These are phyloP conservation scores for Odontophorus gujanensis DNA, from an alignment of 2,113 vertebrate species.

Conservation along the genomic window DNA sequence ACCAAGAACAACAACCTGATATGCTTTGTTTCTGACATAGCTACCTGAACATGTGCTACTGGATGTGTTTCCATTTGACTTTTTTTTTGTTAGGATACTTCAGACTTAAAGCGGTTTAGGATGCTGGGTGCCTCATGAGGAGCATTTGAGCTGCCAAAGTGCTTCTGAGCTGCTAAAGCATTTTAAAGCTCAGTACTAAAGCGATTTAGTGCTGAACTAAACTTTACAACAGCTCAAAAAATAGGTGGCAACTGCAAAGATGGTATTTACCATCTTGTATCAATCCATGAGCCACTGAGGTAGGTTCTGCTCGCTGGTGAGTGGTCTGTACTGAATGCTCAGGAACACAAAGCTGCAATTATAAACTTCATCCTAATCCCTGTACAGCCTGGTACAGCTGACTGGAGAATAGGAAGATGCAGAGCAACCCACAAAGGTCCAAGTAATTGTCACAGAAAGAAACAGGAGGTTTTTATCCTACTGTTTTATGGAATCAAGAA, in stretches of 20 bases:
- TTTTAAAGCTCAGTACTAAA: constrained; percentile 71
- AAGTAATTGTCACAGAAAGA: not conserved
- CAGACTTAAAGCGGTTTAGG: constrained; percentile 64
- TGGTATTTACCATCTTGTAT: not conserved
- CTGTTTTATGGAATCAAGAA: not conserved
- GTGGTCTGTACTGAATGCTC: not conserved
- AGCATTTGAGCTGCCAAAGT: constrained; percentile 71
- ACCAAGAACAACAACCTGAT: not conserved
- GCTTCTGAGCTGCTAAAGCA: constrained; percentile 73
- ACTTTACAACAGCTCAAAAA: constrained; percentile 62
- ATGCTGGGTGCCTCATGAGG: constrained; percentile 48
- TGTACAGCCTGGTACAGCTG: not conserved
- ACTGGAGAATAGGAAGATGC: not conserved
- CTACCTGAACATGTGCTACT: not conserved
- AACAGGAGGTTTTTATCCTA: not conserved
- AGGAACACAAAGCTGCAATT: not conserved
- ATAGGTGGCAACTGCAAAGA: constrained; percentile 13
- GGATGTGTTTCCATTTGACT: not conserved
- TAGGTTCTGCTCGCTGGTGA: not conserved
- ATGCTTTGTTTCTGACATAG: not conserved
- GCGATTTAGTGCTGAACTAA: constrained; percentile 63
- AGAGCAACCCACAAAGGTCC: not conserved
- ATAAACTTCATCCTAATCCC: not conserved
- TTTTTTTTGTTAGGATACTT: constrained; percentile 32
- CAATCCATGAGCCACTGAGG: not conserved